Percentiles rank a stretch among this genome's conserved stretches.
These are phyloP conservation scores for Zeuzera pyrina DNA, from an alignment of 2,888 invertebrate species.

Conservation along the genomic window DNA sequence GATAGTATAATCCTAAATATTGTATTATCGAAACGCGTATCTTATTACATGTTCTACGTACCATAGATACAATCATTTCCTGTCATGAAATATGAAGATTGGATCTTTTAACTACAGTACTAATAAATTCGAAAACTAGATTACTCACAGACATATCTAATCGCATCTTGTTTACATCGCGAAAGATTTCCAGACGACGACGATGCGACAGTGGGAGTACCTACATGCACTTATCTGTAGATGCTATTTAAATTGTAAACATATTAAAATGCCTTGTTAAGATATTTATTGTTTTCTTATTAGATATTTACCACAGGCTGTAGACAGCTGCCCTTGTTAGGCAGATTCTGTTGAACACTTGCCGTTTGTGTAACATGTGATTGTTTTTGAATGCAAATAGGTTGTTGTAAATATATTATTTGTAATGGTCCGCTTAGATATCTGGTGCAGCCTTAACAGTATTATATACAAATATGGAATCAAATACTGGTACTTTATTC, in stretches of 20 bases:
- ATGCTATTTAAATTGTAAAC: constrained; percentile 45
- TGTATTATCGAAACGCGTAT: too few relatives aligned
- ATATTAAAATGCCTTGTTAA: constrained; percentile 46
- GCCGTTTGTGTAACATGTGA: constrained; percentile 41
- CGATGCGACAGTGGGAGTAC: constrained; percentile 6
- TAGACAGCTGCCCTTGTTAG: constrained; percentile 53
- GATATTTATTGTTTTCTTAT: constrained; percentile 48
- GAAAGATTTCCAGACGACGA: constrained; percentile 33
- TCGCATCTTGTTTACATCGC: constrained; percentile 63
- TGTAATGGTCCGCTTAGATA: constrained; percentile 37
- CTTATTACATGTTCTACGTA: too few relatives aligned
- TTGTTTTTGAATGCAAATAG: constrained; percentile 57
- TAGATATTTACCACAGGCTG: neutral
- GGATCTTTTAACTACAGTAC: constrained; percentile 39
- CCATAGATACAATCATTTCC: too few relatives aligned
- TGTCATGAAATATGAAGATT: constrained; percentile 38
- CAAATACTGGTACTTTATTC: constrained; percentile 50
- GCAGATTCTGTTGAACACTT: constrained; percentile 47
- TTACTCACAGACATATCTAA: constrained; percentile 52
- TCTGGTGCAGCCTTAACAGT: constrained; percentile 43
- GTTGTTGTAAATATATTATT: constrained; percentile 48
- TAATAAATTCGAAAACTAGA: constrained; percentile 57
- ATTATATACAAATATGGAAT: too few relatives aligned
- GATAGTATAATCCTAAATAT: too few relatives aligned
- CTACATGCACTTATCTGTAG: constrained; percentile 34